phyloP scores from a whole-genome alignment of 2,113 vertebrate genomes.

The Miniopterus natalensis region DNA sequence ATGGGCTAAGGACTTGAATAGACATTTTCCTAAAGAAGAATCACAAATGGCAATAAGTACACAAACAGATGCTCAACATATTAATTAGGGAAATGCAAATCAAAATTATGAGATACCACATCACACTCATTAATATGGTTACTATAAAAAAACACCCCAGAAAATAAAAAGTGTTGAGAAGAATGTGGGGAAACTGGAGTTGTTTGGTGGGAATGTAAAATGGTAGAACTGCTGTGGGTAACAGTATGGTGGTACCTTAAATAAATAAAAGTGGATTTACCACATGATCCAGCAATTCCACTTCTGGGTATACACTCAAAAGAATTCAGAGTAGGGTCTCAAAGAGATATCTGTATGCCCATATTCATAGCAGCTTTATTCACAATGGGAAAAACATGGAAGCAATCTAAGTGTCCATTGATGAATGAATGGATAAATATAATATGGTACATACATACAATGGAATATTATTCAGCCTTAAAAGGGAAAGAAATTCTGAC shows the following conservation, averaged over 20 bases:
- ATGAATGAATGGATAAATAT: accelerated
- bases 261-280: background rate
- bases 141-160: background rate
- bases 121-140: background rate
- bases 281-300: too few species aligned
- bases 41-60: background rate
- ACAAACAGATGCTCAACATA: background rate
- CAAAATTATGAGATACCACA: background rate
- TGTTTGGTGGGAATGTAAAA: background rate
- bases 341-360: background rate
- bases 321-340: background rate
- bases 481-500: background rate
- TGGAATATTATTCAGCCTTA: too few species aligned
- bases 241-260: background rate
- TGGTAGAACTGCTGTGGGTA: background rate
- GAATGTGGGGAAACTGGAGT: too few species aligned
- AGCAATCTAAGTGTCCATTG: accelerated
- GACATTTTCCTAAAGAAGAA: background rate
- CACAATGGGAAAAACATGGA: too few species aligned
- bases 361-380: background rate
- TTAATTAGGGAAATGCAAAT: background rate
- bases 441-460: accelerated
- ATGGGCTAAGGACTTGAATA: background rate
- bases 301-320: background rate
- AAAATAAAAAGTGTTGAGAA: background rate